Base-by-base conservation (phyloP, 2,113 vertebrate genomes). In the Anas platyrhynchos region DNA sequence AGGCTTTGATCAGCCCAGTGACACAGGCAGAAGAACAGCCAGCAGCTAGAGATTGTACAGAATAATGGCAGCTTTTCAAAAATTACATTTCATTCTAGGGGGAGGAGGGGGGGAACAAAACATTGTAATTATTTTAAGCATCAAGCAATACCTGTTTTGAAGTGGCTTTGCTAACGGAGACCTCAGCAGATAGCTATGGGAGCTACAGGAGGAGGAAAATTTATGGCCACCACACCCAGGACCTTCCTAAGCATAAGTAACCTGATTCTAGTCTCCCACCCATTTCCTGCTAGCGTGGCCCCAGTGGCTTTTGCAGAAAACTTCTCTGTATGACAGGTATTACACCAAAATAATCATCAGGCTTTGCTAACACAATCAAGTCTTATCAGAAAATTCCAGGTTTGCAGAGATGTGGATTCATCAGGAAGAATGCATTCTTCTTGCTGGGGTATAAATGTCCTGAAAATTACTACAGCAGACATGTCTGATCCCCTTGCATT, bases 1-100 rank as follows among this genome's bases (percentile, higher is more conserved):
- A 85, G 31, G 46, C 55, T 94, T 89, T 88, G 72, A 79, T 88
- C 85, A 74, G 50, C 41, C n/a, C 72, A 16, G n/a, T 74, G 72
- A 68, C 75, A n/a, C 32, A 79, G 8, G 32, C 55, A 59, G 52
- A 46, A 0, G 2, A 80, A 63, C 41, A 75, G 43, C 52, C 17
- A 43, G 44, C 58, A 83, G 9, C 25, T 69, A 27, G 13, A 52
- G 11, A 11, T 38, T 71, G 18, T 44, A 43, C 21, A 7, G 17
- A 15, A 55, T 31, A 69, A 27, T 4, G 34, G 6, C 43, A 76
- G 29, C 21, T 66, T 87, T 63, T 75, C 44, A 65, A 63, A 55
- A 16, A 22, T 17, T 50, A 31, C 50, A 58, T 29, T 36, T 9
- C 25, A 6, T 81, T 94, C 8, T n/a, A 32, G 22, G 20, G 46